Conservation (phyloP, 2,888 invertebrate species). For the Darwinula stevensoni region DNA sequence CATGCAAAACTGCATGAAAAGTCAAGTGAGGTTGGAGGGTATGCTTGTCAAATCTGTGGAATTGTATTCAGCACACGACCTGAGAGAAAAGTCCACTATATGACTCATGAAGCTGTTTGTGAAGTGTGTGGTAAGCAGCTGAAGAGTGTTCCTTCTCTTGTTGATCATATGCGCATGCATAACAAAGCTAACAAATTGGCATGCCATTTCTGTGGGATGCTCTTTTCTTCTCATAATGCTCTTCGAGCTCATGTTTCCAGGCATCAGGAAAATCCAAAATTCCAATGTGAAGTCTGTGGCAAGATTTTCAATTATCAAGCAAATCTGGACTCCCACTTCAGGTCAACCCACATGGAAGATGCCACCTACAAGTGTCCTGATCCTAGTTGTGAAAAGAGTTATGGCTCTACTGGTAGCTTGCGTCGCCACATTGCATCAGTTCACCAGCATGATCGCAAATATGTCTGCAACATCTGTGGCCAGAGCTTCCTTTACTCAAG, state of each 20-base stretch:
- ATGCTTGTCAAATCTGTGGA: too few relatives aligned
- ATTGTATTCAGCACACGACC: background rate
- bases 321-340: conserved; percentile 1
- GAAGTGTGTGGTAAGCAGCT: background rate
- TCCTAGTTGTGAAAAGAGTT: background rate
- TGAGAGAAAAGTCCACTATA: background rate
- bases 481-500: background rate
- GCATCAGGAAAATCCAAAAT: background rate
- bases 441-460: background rate
- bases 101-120: conserved; percentile 1
- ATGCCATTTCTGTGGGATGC: background rate
- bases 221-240: background rate
- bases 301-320: conserved; percentile 1
- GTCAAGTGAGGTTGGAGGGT: too few relatives aligned
- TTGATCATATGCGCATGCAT: background rate
- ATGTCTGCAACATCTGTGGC: background rate
- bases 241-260: background rate
- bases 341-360: background rate
- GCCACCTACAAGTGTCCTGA: conserved; percentile 1
- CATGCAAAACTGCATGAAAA: too few relatives aligned
- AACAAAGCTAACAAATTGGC: background rate
- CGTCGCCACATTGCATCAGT: background rate
- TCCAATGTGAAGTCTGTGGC: conserved; percentile 2
- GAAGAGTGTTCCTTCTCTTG: background rate
- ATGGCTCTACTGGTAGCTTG: background rate